A percentile compares a stretch with the other conserved stretches of the same genome.
phyloP scores from a whole-genome alignment of 2,888 invertebrate species.

The Cyclophora albipunctata region DNA sequence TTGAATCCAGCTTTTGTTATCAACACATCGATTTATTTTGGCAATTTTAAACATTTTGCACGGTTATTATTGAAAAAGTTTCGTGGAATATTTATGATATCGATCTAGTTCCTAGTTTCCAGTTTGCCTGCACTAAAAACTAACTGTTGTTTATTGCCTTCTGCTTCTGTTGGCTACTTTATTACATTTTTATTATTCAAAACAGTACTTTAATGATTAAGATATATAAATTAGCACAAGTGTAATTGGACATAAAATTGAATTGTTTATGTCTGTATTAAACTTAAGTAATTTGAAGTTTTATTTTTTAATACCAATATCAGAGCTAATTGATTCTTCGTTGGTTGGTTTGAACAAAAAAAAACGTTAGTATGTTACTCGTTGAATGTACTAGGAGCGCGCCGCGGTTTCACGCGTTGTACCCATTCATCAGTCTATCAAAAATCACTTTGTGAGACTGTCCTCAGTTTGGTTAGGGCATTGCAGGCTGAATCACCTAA shows the following conservation, averaged over 20 bases:
- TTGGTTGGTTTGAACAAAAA: too few species aligned
- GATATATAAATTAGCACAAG: slow-evolving; percentile 13
- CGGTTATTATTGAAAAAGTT: slow-evolving; percentile 3
- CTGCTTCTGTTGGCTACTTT: not conserved
- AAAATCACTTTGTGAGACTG: too few species aligned
- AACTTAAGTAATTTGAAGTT: too few species aligned
- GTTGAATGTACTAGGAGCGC: too few species aligned
- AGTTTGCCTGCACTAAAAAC: not conserved
- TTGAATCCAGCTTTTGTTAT: slow-evolving; percentile 10
- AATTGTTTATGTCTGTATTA: slow-evolving; percentile 6
- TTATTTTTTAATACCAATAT: too few species aligned
- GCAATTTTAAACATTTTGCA: slow-evolving; percentile 8
- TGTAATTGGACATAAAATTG: slow-evolving; percentile 15
- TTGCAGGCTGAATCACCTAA: too few species aligned
- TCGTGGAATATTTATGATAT: not conserved
- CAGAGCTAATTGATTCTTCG: too few species aligned
- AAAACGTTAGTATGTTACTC: too few species aligned
- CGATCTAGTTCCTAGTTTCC: not conserved
- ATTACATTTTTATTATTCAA: slow-evolving; percentile 8
- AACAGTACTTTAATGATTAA: slow-evolving; percentile 15
- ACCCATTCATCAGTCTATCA: too few species aligned
- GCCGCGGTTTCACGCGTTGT: too few species aligned
- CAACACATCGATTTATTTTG: not conserved
- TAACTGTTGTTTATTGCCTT: too few species aligned
- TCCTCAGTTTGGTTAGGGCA: too few species aligned